Evolutionary conservation across 1,140 invertebrate genomes (phyloP).

Genomic region (Watersipora subatra): DNA sequence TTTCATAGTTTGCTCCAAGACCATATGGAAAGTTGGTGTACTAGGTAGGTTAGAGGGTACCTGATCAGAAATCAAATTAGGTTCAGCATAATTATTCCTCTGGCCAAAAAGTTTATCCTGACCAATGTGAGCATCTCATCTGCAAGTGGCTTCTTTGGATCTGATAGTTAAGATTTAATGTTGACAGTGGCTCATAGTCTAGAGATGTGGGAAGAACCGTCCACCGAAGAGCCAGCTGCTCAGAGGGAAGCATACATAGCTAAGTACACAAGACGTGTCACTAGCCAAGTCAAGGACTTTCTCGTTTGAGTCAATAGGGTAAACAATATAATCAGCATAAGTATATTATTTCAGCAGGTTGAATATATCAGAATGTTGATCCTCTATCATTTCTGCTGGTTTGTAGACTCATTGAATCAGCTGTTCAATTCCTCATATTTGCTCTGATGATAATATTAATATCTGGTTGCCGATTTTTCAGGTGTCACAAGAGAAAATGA

Average conservation of each 20-base stretch:
- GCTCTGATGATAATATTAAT: no score
- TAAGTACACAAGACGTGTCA: background rate
- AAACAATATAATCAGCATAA: background rate
- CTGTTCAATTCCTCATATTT: background rate
- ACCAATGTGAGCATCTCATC: background rate
- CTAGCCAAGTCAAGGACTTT: background rate
- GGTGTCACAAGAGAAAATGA: background rate
- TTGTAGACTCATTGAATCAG: background rate
- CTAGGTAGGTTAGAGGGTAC: background rate
- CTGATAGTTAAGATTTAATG: background rate
- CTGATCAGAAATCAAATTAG: background rate
- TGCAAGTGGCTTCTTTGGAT: background rate
- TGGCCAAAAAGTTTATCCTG: background rate
- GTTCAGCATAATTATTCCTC: background rate
- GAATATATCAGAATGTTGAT: background rate
- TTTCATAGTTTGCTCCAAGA: background rate
- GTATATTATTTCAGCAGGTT: background rate
- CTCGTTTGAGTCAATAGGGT: background rate
- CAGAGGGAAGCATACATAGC: background rate
- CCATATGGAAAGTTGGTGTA: background rate
- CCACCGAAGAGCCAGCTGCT: background rate
- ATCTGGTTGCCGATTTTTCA: no score
- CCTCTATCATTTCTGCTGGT: background rate
- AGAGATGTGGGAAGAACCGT: background rate
- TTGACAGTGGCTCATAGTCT: background rate